Evolutionary conservation across 2,797 vertebrate species (phyloP), one percentile per base, ranked within the genome.

Genomic region (Hoplostethus mediterraneus): DNA sequence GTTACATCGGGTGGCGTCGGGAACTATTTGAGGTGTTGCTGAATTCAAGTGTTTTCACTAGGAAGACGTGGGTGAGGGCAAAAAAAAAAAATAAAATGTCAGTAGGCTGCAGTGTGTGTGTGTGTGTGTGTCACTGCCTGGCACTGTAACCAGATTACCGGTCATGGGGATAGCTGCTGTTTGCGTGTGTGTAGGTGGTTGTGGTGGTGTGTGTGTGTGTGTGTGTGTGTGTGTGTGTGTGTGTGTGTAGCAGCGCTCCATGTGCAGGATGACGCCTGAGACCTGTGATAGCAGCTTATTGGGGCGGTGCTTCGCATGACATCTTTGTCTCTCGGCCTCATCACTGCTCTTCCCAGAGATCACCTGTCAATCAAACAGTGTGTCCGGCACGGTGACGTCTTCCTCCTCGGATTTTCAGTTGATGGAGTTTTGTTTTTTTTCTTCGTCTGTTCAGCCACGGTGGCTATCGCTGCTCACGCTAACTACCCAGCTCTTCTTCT

Each of bases 121-220:
- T 55, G 25, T 54, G 30, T 62, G 33, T 49, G 21, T 59, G 68
- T 80, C 73, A 51, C 74, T 44, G 79, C 67, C 82, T 75, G 63
- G 73, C 71, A 79, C 81, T 69, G 40, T 64, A 77, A 87, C 25
- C 0, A 73, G 77, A 78, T 88, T 87, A 88, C 25, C 58, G n/a
- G 78, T 79, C 84, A 87, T 71, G 86, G 68, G 80, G 77, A 80
- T 70, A 62, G 28, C 60, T 75, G 44, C 69, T 25, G 0, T n/a
- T n/a, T n/a, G n/a, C n/a, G n/a, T 25, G 59, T 70, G 67, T 6
- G 25, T 44, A 48, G n/a, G 57, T 42, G 10, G 38, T 40, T 6
- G 38, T 10, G 38, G 38, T 40, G 38, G 44, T 69, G 45, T 30
- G 0, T 38, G 53, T 17, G 48, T 42, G 7, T 62, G 48, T 48